Evolutionary conservation across 2,888 invertebrate species (phyloP).

Genomic region (Danaus chrysippus): DNA sequence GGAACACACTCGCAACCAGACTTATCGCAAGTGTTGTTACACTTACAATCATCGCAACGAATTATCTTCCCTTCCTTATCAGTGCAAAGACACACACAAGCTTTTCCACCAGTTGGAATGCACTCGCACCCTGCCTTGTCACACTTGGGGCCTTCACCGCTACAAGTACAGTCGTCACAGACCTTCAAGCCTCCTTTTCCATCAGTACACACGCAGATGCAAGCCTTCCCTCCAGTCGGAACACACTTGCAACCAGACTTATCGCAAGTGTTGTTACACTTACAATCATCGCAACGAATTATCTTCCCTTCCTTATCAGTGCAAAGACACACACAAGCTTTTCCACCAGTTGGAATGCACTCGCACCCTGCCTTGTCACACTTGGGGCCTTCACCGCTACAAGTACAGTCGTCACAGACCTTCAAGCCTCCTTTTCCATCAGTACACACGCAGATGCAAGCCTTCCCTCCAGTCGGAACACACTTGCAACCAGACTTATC

Average conservation of each 20-base stretch:
- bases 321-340: slow-evolving; percentile 42
- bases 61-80: slow-evolving; percentile 22
- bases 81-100: slow-evolving; percentile 24
- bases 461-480: slow-evolving; percentile 31
- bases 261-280: slow-evolving; percentile 22
- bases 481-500: slow-evolving; percentile 29
- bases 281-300: slow-evolving; percentile 39
- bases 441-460: slow-evolving; percentile 36
- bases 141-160: slow-evolving; percentile 18
- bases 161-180: slow-evolving; percentile 41
- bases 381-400: slow-evolving; percentile 26
- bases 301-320: slow-evolving; percentile 36
- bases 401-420: slow-evolving; percentile 40
- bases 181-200: slow-evolving; percentile 32
- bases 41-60: slow-evolving; percentile 23
- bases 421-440: slow-evolving; percentile 34
- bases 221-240: slow-evolving; percentile 25
- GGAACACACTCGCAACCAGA: slow-evolving; percentile 27
- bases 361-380: slow-evolving; percentile 42
- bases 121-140: slow-evolving; percentile 23
- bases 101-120: slow-evolving; percentile 18
- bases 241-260: slow-evolving; percentile 27
- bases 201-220: slow-evolving; percentile 35
- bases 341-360: slow-evolving; percentile 42
- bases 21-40: slow-evolving; percentile 2